A percentile compares a stretch with the other conserved stretches of the same genome.
Conservation (phyloP, 2,797 vertebrate genomes). For the Dipus sagitta region DNA sequence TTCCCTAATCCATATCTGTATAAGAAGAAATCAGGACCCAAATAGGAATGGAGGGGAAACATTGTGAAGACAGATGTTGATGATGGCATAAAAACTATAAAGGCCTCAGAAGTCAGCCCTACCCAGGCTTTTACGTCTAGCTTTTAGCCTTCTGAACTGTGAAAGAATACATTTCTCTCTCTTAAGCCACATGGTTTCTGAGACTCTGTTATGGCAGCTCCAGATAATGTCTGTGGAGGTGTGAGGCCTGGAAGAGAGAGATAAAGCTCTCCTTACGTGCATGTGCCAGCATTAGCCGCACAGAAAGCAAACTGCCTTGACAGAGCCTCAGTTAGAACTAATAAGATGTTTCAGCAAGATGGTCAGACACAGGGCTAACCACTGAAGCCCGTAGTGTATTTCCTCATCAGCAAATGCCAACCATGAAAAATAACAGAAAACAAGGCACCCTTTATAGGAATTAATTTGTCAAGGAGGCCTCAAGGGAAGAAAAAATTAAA, state of each 20-base stretch:
- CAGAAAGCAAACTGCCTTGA: conserved; percentile 1
- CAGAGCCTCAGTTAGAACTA: background rate
- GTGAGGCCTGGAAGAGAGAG: conserved; percentile 22
- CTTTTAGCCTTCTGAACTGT: background rate
- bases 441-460: background rate
- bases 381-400: background rate
- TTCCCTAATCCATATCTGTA: background rate
- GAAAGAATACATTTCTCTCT: background rate
- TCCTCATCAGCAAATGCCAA: background rate
- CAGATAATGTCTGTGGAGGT: background rate
- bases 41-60: background rate
- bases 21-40: background rate
- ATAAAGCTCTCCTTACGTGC: background rate
- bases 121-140: background rate
- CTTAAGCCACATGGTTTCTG: background rate
- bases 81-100: background rate
- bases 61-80: background rate
- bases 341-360: background rate
- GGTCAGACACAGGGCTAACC: background rate
- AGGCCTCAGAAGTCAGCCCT: background rate
- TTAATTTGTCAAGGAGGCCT: conserved; percentile 23
- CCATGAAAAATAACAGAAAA: background rate
- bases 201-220: background rate
- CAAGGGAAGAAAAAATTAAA: conserved; percentile 40
- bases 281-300: background rate